phyloP scores from a whole-genome alignment of 2,113 vertebrate species.

The Ictalurus punctatus region DNA sequence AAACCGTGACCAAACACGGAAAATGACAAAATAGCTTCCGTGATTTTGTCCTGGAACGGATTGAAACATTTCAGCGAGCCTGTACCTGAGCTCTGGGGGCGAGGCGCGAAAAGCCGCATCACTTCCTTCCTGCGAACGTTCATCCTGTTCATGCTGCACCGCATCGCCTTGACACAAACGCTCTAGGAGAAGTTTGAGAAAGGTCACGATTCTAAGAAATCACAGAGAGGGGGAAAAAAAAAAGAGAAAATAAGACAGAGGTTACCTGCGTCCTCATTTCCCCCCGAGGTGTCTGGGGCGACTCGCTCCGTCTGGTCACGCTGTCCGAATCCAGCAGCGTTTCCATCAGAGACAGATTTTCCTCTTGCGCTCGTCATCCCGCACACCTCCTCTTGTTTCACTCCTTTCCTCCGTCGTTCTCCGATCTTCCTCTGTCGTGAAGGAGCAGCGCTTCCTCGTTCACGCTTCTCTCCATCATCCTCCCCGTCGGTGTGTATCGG shows the following conservation, averaged over 20 bases:
- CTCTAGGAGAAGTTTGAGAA: background rate
- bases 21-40: background rate
- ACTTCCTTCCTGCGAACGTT: conserved; percentile 18
- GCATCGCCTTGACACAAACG: background rate
- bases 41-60: background rate
- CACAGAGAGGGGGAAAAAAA: background rate
- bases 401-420: conserved; percentile 12
- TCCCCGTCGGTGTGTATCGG: background rate
- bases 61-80: background rate
- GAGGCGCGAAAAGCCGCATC: background rate
- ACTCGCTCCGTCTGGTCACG: background rate
- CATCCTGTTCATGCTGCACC: background rate
- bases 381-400: background rate
- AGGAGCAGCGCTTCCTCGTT: background rate
- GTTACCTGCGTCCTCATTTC: background rate
- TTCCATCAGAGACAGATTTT: background rate
- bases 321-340: background rate
- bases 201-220: background rate
- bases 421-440: background rate
- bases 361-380: background rate
- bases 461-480: background rate
- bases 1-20: no score
- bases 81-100: conserved; percentile 9
- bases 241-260: background rate
- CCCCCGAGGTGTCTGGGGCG: background rate